phyloP scores from a whole-genome alignment of 2,797 vertebrate genomes.

The Oreochromis grahami region DNA sequence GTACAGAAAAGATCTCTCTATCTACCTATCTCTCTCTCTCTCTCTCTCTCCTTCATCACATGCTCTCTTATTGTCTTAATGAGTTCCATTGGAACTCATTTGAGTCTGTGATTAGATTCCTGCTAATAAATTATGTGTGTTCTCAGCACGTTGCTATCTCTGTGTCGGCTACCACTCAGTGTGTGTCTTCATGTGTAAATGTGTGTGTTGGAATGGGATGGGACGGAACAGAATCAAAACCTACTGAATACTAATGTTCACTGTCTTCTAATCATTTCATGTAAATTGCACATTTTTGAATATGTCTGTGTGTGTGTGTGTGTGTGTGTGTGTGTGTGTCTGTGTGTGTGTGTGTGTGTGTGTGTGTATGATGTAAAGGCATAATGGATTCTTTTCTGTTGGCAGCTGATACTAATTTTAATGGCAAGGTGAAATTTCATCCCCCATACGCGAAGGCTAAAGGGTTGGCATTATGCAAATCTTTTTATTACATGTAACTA shows the following conservation, averaged over 20 bases:
- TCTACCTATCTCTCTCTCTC: neutral
- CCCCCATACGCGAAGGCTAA: neutral
- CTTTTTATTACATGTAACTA: neutral
- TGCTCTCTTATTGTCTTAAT: constrained; percentile 65
- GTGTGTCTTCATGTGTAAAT: neutral
- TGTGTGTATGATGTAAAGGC: neutral
- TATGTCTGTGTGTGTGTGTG: neutral
- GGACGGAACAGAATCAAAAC: neutral
- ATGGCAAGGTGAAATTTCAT: neutral
- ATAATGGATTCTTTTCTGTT: neutral
- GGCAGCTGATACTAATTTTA: neutral
- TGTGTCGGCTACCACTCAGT: constrained; percentile 22
- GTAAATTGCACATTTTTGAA: neutral
- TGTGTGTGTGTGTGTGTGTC: neutral
- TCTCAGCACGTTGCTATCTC: constrained; percentile 64
- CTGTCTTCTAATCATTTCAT: neutral
- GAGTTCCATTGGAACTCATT: constrained; percentile 75
- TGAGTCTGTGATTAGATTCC: constrained; percentile 68
- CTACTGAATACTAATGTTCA: neutral
- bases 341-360: neutral
- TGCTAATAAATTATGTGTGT: constrained; percentile 72
- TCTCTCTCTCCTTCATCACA: neutral
- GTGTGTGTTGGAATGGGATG: neutral
- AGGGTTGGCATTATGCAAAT: neutral
- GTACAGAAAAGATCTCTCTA: neutral